Evolutionary conservation across 2,113 vertebrate genomes (phyloP).

Genomic region (Gymnocephalus cernua): DNA sequence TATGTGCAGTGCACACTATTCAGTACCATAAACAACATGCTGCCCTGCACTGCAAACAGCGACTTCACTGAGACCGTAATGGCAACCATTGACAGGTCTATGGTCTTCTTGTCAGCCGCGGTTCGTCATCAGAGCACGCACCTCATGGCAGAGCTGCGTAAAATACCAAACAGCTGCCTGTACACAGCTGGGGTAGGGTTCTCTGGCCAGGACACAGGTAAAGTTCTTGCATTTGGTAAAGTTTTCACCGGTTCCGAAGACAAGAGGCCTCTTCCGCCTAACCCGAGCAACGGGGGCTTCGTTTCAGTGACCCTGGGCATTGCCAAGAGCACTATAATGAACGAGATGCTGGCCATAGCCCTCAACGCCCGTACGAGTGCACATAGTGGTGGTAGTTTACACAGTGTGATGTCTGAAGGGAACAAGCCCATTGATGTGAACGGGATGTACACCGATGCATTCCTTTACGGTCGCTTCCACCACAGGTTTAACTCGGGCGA

Average conservation of each 20-base stretch:
- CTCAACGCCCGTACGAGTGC: too few species aligned
- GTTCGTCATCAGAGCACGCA: neutral
- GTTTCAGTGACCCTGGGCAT: neutral
- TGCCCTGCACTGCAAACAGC: conserved; percentile 7
- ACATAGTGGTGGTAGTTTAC: too few species aligned
- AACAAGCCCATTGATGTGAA: neutral
- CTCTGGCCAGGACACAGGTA: neutral
- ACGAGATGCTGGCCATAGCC: neutral
- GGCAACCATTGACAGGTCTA: neutral
- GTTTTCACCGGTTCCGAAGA: neutral
- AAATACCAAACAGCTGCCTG: neutral
- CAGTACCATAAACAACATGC: neutral
- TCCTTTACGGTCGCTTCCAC: neutral
- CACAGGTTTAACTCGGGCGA: neutral
- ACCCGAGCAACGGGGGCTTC: neutral
- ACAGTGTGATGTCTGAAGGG: neutral
- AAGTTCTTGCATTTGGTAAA: neutral
- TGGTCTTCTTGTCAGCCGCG: neutral
- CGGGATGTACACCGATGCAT: accelerated
- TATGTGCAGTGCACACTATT: neutral
- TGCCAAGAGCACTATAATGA: neutral
- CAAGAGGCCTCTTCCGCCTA: neutral
- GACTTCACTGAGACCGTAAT: neutral
- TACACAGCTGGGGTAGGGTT: neutral
- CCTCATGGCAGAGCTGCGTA: neutral